Percentiles rank a stretch among this genome's conserved stretches.
phyloP scores from a whole-genome alignment of 1,140 invertebrate species.

The Gryllus bimaculatus region DNA sequence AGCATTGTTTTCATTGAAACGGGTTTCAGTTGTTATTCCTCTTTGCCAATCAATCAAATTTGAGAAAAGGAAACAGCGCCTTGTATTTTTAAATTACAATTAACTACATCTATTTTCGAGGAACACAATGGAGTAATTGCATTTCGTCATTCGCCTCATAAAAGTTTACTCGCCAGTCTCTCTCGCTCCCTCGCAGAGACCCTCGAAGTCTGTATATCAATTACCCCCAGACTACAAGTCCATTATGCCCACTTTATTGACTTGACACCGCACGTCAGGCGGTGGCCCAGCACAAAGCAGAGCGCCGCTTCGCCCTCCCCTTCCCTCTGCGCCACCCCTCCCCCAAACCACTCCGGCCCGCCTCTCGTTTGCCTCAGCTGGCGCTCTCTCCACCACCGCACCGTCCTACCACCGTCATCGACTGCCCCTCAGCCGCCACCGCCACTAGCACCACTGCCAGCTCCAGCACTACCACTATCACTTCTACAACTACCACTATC shows the following conservation, averaged over 20 bases:
- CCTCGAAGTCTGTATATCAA: not conserved
- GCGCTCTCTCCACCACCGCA: too few species aligned
- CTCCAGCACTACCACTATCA: too few species aligned
- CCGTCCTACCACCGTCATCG: too few species aligned
- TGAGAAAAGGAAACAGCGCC: not conserved
- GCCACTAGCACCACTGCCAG: too few species aligned
- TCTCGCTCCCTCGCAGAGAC: not conserved
- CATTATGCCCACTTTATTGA: constrained; percentile 4
- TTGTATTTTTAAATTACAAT: not conserved
- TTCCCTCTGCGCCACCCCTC: not conserved
- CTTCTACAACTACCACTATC: too few species aligned
- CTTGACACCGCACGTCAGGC: not conserved
- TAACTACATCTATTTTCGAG: constrained; percentile 5
- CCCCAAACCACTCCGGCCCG: too few species aligned
- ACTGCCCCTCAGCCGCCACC: too few species aligned
- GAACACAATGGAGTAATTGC: not conserved
- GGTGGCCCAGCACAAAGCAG: not conserved
- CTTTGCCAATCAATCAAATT: constrained; percentile 1
- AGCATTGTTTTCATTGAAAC: not conserved
- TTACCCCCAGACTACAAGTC: not conserved
- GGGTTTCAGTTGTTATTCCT: constrained; percentile 1
- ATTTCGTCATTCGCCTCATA: not conserved
- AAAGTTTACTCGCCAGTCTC: not conserved
- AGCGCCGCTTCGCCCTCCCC: not conserved
- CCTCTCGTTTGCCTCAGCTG: too few species aligned